Evolutionary conservation across 2,888 invertebrate species (phyloP).

Genomic region (Camptogramma bilineatum): DNA sequence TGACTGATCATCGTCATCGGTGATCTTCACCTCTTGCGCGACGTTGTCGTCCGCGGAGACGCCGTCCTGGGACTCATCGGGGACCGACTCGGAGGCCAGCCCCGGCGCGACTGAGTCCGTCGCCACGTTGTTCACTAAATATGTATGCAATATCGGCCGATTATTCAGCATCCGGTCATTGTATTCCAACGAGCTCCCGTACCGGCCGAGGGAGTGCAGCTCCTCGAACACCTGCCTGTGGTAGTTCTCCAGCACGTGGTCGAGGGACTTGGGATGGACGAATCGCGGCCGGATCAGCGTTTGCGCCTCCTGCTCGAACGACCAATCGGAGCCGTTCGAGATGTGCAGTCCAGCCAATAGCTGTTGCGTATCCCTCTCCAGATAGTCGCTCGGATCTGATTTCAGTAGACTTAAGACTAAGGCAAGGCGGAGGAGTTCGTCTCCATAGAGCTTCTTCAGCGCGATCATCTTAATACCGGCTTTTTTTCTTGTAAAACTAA

Average conservation of each 20-base stretch:
- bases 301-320: conserved; percentile 84
- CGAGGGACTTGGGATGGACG: conserved; percentile 90
- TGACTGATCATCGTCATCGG: conserved; percentile 62
- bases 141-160: conserved; percentile 73
- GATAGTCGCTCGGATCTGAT: conserved; percentile 89
- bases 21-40: conserved; percentile 76
- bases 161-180: conserved; percentile 78
- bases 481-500: conserved; percentile 29
- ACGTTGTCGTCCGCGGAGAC: conserved; percentile 80
- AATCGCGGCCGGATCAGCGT: conserved; percentile 86
- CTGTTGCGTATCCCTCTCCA: conserved; percentile 84
- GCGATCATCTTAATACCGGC: conserved; percentile 87
- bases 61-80: conserved; percentile 59
- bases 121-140: conserved; percentile 80
- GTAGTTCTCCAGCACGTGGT: conserved; percentile 89
- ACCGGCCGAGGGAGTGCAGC: conserved; percentile 88
- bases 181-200: conserved; percentile 65
- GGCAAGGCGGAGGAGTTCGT: conserved; percentile 92
- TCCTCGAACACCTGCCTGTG: conserved; percentile 90
- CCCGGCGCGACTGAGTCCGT: conserved; percentile 76
- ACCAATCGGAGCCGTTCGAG: conserved; percentile 89
- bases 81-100: conserved; percentile 63
- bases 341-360: conserved; percentile 85
- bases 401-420: conserved; percentile 92
- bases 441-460: conserved; percentile 92